phyloP scores from a whole-genome alignment of 2,113 vertebrate genomes.

The Macrotis lagotis region DNA sequence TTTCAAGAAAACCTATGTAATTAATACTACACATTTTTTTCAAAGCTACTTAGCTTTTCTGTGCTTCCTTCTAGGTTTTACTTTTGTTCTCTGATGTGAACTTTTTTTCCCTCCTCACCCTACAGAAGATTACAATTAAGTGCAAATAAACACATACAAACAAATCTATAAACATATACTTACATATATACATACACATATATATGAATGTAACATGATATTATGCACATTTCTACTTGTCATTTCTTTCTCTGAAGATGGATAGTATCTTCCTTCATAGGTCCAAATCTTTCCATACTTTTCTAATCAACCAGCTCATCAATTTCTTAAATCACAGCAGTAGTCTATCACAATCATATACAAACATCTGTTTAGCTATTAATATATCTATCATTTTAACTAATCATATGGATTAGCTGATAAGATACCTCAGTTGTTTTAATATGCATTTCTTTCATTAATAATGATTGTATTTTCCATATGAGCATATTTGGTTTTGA shows the following conservation, averaged over 20 bases:
- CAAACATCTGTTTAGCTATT: not conserved
- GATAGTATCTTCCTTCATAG: not conserved
- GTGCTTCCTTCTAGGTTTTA: not conserved
- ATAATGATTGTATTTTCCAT: not conserved
- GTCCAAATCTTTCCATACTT: no score
- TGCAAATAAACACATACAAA: not conserved
- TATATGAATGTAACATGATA: not conserved
- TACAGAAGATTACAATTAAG: not conserved
- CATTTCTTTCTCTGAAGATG: not conserved
- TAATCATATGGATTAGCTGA: not conserved
- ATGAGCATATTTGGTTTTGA: not conserved
- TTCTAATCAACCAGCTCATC: not conserved
- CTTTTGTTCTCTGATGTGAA: not conserved
- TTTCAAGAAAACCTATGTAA: not conserved
- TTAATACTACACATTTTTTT: not conserved
- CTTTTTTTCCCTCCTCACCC: not conserved
- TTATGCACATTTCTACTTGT: not conserved
- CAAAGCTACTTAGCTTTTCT: not conserved
- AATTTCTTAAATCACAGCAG: not conserved
- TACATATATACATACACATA: no score
- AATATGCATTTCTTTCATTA: not conserved
- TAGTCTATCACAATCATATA: not conserved
- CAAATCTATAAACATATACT: not conserved
- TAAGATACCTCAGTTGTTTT: not conserved
- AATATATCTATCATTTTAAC: not conserved